These are phyloP conservation scores for Cydia amplana DNA, from an alignment of 1,140 invertebrate species.

Conservation along the genomic window DNA sequence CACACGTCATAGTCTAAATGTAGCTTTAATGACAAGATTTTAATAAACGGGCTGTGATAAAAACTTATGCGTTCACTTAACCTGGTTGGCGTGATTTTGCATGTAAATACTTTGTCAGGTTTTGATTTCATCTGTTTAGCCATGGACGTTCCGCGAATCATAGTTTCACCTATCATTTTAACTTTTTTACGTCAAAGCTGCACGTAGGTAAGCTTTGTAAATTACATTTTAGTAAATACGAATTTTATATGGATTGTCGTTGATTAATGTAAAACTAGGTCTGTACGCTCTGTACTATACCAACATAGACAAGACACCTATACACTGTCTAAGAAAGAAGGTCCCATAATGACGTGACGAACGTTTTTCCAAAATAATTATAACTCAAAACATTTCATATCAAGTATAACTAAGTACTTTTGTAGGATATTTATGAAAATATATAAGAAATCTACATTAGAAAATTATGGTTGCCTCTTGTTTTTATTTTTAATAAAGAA, in stretches of 20 bases:
- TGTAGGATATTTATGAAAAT: no score
- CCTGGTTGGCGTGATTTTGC: slow-evolving; percentile 27
- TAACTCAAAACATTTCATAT: no score
- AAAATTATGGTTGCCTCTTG: no score
- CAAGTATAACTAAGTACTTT: no score
- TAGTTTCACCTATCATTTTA: neutral
- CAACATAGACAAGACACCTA: no score
- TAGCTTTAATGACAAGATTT: slow-evolving; percentile 34
- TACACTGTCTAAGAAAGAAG: no score
- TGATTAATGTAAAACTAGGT: no score
- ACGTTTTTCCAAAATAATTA: no score
- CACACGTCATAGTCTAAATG: slow-evolving; percentile 9
- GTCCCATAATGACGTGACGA: no score
- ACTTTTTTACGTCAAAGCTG: neutral
- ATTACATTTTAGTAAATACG: neutral
- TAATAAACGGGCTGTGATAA: slow-evolving; percentile 69
- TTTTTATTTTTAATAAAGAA: no score
- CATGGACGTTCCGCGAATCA: slow-evolving; percentile 5
- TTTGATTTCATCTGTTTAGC: neutral
- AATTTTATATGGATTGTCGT: neutral
- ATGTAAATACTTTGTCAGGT: slow-evolving; percentile 15
- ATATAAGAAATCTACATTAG: no score
- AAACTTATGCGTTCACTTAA: slow-evolving; percentile 46
- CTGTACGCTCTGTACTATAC: no score
- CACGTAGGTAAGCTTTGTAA: neutral